A percentile compares a stretch with the other conserved stretches of the same genome.
These are phyloP conservation scores for Hyperoodon ampullatus DNA, from an alignment of 2,113 vertebrate species.

Conservation along the genomic window DNA sequence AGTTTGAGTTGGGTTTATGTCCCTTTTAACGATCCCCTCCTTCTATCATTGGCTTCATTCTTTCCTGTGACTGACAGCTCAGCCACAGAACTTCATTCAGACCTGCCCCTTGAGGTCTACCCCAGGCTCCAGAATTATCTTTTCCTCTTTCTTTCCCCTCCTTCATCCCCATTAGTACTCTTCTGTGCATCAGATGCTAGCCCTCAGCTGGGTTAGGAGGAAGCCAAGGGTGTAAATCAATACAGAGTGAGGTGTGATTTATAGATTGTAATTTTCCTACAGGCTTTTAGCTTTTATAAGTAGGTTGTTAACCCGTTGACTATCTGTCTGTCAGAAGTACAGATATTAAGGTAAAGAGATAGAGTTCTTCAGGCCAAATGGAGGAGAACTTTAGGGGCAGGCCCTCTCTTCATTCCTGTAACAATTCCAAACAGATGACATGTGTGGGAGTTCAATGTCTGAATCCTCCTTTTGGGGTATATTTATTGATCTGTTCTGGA, in stretches of 20 bases:
- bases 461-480: background rate
- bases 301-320: background rate
- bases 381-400: background rate
- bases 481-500: background rate
- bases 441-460: background rate
- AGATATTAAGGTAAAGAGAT: background rate
- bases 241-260: conserved; percentile 41
- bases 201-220: conserved; percentile 36
- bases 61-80: background rate
- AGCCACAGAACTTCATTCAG: background rate
- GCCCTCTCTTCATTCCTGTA: background rate
- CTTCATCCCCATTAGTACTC: background rate
- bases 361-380: background rate
- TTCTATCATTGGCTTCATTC: background rate
- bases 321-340: background rate
- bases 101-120: background rate
- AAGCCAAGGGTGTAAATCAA: conserved; percentile 47
- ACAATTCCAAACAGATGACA: background rate
- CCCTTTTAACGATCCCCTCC: no score
- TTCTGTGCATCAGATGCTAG: background rate
- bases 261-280: conserved; percentile 49
- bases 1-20: background rate
- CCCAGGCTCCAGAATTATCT: background rate
- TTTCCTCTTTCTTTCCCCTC: background rate
- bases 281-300: conserved; percentile 46